These are phyloP conservation scores for Coturnix japonica DNA, from an alignment of 2,113 vertebrate species.

Conservation along the genomic window DNA sequence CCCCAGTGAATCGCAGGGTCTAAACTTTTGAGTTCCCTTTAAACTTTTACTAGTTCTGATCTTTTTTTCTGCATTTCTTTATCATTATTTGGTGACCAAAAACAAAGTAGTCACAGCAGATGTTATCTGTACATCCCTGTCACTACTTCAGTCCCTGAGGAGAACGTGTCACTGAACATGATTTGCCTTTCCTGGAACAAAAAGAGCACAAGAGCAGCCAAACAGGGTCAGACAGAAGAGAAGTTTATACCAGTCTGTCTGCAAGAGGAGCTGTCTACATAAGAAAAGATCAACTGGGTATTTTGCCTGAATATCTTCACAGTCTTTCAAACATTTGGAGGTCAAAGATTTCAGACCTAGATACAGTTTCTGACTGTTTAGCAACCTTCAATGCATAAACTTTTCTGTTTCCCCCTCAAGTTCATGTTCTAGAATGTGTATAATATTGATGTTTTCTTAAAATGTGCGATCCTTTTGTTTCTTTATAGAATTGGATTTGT, in stretches of 20 bases:
- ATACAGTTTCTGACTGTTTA: neutral
- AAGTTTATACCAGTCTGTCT: neutral
- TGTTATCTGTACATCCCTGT: neutral
- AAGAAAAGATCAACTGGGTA: neutral
- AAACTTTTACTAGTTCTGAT: neutral
- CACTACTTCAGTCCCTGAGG: neutral
- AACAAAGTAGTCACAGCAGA: neutral
- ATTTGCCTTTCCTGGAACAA: neutral
- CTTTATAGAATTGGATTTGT: conserved; percentile 92
- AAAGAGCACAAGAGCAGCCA: neutral
- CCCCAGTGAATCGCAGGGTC: neutral
- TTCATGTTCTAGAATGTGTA: neutral
- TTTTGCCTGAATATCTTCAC: neutral
- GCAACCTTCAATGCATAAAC: neutral
- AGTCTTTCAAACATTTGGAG: neutral
- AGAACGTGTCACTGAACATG: neutral
- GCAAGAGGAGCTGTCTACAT: neutral
- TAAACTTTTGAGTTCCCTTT: neutral
- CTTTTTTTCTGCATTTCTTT: neutral
- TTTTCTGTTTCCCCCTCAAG: neutral
- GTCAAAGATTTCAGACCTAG: neutral
- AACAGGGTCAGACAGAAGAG: neutral
- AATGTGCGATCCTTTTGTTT: neutral
- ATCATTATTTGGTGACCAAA: neutral
- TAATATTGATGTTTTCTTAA: neutral